Evolutionary conservation across 2,888 invertebrate genomes (phyloP).

Genomic region (Ellobium chinense): DNA sequence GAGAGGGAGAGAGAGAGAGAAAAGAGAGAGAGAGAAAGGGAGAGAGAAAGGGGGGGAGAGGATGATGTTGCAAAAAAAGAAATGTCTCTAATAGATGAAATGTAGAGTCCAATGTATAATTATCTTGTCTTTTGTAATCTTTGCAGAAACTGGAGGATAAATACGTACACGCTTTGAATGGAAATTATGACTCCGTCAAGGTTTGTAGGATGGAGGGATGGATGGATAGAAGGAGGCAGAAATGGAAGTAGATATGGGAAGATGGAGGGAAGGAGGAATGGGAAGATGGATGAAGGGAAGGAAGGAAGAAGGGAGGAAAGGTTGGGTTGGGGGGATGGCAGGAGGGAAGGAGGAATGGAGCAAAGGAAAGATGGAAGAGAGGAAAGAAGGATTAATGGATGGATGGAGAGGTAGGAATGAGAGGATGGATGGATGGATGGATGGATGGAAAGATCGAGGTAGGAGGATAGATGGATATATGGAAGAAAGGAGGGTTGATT

Average conservation of each 20-base stretch:
- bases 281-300: neutral
- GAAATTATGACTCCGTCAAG: slow-evolving; percentile 48
- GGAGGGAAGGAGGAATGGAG: neutral
- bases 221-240: neutral
- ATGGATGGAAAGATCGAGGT: neutral
- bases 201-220: slow-evolving; percentile 27
- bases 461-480: neutral
- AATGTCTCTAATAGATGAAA: too few relatives aligned
- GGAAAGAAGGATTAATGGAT: neutral
- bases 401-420: neutral
- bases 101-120: too few relatives aligned
- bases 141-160: slow-evolving; percentile 38
- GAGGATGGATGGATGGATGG: neutral
- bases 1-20: too few relatives aligned
- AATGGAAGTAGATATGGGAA: neutral
- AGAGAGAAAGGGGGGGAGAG: too few relatives aligned
- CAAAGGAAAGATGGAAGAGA: neutral
- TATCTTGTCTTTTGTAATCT: too few relatives aligned
- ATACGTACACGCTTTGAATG: slow-evolving; percentile 33
- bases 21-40: too few relatives aligned
- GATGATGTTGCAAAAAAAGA: too few relatives aligned
- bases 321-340: neutral
- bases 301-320: neutral
- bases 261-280: neutral
- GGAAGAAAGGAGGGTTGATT: neutral